phyloP scores from a whole-genome alignment of 37 sponge, comb jelly and placozoan species.

The Spongilla lacustris region DNA sequence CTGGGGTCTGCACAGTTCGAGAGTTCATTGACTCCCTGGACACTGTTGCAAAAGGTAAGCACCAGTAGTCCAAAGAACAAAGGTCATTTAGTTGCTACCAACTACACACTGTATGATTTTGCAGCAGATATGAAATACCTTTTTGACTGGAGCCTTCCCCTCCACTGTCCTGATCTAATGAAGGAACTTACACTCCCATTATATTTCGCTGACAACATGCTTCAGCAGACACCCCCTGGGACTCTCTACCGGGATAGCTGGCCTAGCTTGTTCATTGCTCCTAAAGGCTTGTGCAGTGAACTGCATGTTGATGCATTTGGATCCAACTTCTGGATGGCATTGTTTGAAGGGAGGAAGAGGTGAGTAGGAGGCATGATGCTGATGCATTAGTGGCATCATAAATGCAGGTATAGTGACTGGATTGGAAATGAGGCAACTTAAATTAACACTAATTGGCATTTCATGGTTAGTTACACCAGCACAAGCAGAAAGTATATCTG shows the following conservation, averaged over 20 bases:
- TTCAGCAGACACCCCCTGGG: conserved; percentile 71
- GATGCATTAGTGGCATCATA: neutral
- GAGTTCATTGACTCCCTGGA: conserved; percentile 67
- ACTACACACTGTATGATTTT: neutral
- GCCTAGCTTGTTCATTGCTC: conserved; percentile 88
- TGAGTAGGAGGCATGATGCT: neutral
- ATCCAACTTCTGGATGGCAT: conserved; percentile 93
- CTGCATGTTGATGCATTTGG: conserved; percentile 89
- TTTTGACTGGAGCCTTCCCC: conserved; percentile 88
- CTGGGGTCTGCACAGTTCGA: conserved; percentile 21
- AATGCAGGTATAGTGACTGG: too few species aligned
- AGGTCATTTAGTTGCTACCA: too few species aligned
- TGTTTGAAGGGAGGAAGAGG: conserved; percentile 86
- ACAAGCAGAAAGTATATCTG: too few species aligned
- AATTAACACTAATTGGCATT: too few species aligned
- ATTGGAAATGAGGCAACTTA: too few species aligned
- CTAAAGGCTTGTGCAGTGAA: conserved; percentile 66
- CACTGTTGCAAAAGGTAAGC: neutral
- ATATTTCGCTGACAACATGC: conserved; percentile 61
- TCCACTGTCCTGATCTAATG: conserved; percentile 80
- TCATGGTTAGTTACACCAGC: too few species aligned
- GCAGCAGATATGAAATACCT: conserved; percentile 43
- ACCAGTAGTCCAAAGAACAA: neutral
- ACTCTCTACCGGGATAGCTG: conserved; percentile 79
- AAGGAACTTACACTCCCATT: conserved; percentile 65